Evolutionary conservation across 1,140 invertebrate genomes (phyloP), one percentile per base, ranked within the genome.

Genomic region (Pristionchus pacificus): DNA sequence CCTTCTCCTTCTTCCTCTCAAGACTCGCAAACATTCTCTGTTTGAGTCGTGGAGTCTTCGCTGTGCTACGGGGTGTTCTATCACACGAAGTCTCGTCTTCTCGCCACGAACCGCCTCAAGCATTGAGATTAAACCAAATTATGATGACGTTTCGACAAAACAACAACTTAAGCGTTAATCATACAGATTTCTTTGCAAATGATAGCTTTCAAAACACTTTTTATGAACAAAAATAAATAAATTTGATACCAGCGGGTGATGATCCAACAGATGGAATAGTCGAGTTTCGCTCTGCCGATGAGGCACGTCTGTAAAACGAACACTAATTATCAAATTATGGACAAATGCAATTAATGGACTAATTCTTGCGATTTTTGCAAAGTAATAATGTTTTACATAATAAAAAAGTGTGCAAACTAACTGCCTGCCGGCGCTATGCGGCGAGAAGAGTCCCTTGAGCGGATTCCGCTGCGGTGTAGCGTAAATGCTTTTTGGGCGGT

Each of bases 1-100:
- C 38, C 33, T 72, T 66, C 27, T 77, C 76, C 59, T 65, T 70
- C 64, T 77, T 77, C 49, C 76, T 24, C 60, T 77, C 76, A 28
- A 77, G 38, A 10, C 63, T 68, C 14, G 74, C 63, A 33, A 77
- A 77, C 19, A 77, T 69, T 59, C 64, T 69, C 63, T 60, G 32
- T n/a, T 64, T 27, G 60, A 77, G 55, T 24, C 68, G 15, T 24
- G 75, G 28, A 31, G 75, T 60, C 74, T 74, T 68, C n/a, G 68
- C 57, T n/a, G 62, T 28, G 6, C n/a, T 60, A 27, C 75, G 65
- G n/a, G 72, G 72, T 63, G 72, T 74, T 2, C 70, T 29, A 55
- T 65, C 70, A 14, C 38, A n/a, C n/a, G 10, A 27, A 49, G 19
- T 69, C 33, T 32, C 28, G 33, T 38, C 70, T 27, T 24, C 14